Evolutionary conservation across 2,888 invertebrate species (phyloP), one percentile per base, ranked within the genome.

Genomic region (Hipparchia semele): DNA sequence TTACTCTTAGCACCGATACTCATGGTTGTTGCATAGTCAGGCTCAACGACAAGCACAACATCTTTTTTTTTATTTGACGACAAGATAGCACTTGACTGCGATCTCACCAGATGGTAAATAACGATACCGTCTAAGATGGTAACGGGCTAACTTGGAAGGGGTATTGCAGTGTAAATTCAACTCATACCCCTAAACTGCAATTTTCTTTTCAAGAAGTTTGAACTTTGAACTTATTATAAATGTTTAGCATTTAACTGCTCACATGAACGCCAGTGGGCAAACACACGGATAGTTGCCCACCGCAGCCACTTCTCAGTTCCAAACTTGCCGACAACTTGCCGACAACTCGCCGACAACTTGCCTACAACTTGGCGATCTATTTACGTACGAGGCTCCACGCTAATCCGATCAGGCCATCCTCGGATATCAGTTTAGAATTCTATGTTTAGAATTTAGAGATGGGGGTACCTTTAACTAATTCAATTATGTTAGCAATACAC

Each of bases 211-310:
- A 23, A 23, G 23, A 23, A 23, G 23, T 23, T 23, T 23, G 23
- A 23, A 23, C 23, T 23, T 23, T 23, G 23, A 23, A 23, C 23
- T 23, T 23, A 23, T 23, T 23, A 23, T 23, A 23, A 23, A 23
- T 23, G 23, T 23, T 23, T 51, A 53, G 10, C 2, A 2, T 13
- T 51, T 39, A 39, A 68, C 39, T 69, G 70, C 73, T 75, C 73
- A 68, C 69, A 64, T 69, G 65, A 49, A 83, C 84, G 86, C 86
- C 85, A 84, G 86, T 87, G 85, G 88, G 87, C 86, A 85, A 86
- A 86, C 87, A 84, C 80, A 82, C 80, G 82, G 77, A 81, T 80
- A 83, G 83, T 81, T 79, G 79, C 59, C 79, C 79, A 78, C 79
- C 80, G 79, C 84, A 80, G 78, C 80, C 79, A 72, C 72, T 75